phyloP scores from a whole-genome alignment of 2,113 vertebrate genomes.

The Athene noctua region DNA sequence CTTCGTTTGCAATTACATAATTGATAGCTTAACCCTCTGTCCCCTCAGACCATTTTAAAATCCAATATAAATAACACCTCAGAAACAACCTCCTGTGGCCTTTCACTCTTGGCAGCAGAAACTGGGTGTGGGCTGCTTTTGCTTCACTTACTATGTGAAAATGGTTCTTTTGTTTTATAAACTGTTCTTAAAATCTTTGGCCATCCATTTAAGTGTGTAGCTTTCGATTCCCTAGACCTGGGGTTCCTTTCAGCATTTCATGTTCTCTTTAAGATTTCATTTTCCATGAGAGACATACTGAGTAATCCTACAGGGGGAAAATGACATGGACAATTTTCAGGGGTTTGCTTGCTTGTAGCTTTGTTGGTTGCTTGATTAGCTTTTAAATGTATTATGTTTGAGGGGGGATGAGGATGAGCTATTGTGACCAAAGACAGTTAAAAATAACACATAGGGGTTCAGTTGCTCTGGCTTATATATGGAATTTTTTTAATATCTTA shows the following conservation, averaged over 20 bases:
- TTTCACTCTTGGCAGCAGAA: constrained; percentile 33
- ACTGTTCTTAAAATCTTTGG: not conserved
- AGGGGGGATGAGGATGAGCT: not conserved
- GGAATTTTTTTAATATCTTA: not conserved
- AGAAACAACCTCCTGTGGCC: constrained; percentile 44
- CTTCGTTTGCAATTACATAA: constrained; percentile 62
- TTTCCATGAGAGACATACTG: not conserved
- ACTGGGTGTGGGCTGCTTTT: not conserved
- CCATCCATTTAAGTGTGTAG: not conserved
- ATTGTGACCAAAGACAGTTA: not conserved
- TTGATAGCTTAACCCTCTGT: constrained; percentile 60
- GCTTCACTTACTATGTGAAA: not conserved
- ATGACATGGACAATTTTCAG: not conserved
- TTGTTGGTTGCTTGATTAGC: not conserved
- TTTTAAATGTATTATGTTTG: not conserved
- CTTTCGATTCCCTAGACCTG: not conserved
- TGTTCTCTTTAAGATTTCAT: not conserved
- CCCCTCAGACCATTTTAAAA: constrained; percentile 62
- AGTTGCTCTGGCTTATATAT: not conserved
- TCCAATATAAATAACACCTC: constrained; percentile 59
- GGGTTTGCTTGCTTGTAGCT: not conserved
- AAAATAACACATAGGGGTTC: not conserved
- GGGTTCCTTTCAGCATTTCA: not conserved
- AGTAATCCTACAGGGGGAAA: not conserved
- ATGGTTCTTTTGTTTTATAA: constrained; percentile 7